Conservation (phyloP, 2,888 invertebrate species). For the Hydropsyche betteni region DNA sequence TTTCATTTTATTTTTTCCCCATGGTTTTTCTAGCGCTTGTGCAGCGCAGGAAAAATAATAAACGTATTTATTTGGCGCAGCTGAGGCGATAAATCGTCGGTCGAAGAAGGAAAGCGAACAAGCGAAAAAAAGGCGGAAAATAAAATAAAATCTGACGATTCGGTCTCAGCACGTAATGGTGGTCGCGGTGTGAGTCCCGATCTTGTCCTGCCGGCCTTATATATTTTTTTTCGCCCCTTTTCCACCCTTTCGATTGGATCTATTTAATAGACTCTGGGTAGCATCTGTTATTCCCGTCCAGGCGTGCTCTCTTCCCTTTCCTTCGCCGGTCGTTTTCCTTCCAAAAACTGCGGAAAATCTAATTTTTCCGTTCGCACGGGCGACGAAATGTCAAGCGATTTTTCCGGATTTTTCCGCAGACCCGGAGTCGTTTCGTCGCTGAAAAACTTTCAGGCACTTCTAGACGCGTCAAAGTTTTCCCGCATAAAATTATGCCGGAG, state of each 20-base stretch:
- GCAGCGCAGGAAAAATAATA: too few relatives aligned
- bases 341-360: slow-evolving; percentile 19
- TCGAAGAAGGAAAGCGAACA: too few relatives aligned
- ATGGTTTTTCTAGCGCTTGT: too few relatives aligned
- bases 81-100: too few relatives aligned
- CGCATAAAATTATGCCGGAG: too few relatives aligned
- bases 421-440: neutral
- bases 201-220: too few relatives aligned
- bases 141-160: slow-evolving; percentile 13
- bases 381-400: slow-evolving; percentile 19
- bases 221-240: neutral
- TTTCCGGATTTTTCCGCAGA: slow-evolving; percentile 1
- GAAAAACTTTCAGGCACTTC: too few relatives aligned
- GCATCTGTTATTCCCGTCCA: slow-evolving; percentile 17
- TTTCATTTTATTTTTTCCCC: too few relatives aligned
- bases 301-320: too few relatives aligned
- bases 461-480: too few relatives aligned
- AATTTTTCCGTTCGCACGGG: slow-evolving; percentile 9
- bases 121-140: too few relatives aligned
- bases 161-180: neutral
- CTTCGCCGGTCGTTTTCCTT: neutral
- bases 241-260: slow-evolving; percentile 9
- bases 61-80: too few relatives aligned
- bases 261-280: slow-evolving; percentile 15
- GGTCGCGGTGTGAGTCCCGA: neutral